Evolutionary conservation across 1,140 invertebrate species (phyloP).

Genomic region (Teleopsis dalmanni): DNA sequence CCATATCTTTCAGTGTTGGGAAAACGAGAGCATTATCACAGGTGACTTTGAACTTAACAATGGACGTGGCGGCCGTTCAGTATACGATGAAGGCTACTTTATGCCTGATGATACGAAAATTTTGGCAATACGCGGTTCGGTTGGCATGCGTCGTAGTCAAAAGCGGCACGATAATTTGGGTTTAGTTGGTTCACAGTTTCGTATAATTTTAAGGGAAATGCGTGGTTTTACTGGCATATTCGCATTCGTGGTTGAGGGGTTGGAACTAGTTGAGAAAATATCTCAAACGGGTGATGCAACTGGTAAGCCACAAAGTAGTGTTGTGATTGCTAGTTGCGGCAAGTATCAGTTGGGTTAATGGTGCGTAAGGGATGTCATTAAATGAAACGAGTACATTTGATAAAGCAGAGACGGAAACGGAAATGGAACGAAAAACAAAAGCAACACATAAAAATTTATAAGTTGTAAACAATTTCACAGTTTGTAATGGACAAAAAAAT

Average conservation of each 20-base stretch:
- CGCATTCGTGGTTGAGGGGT: constrained; percentile 69
- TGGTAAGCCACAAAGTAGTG: constrained; percentile 67
- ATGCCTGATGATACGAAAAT: constrained; percentile 76
- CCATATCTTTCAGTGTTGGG: constrained; percentile 74
- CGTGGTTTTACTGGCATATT: constrained; percentile 76
- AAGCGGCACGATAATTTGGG: constrained; percentile 71
- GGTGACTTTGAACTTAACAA: constrained; percentile 77
- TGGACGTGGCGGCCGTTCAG: constrained; percentile 68
- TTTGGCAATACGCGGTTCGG: constrained; percentile 64
- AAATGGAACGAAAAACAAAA: too few relatives aligned
- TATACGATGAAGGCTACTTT: constrained; percentile 69
- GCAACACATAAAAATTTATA: too few relatives aligned
- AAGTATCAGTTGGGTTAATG: constrained; percentile 49
- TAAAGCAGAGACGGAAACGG: too few relatives aligned
- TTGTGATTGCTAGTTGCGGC: constrained; percentile 68
- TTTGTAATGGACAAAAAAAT: too few relatives aligned
- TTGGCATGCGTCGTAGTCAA: constrained; percentile 75
- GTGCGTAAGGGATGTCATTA: neutral
- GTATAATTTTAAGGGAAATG: constrained; percentile 73
- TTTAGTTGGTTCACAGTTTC: constrained; percentile 77
- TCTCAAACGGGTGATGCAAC: constrained; percentile 66
- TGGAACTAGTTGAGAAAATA: constrained; percentile 73
- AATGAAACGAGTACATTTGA: too few relatives aligned
- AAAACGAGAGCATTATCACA: constrained; percentile 70
- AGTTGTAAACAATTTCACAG: too few relatives aligned